Conservation (phyloP, 2,113 vertebrate species). For the Salvator merianae region DNA sequence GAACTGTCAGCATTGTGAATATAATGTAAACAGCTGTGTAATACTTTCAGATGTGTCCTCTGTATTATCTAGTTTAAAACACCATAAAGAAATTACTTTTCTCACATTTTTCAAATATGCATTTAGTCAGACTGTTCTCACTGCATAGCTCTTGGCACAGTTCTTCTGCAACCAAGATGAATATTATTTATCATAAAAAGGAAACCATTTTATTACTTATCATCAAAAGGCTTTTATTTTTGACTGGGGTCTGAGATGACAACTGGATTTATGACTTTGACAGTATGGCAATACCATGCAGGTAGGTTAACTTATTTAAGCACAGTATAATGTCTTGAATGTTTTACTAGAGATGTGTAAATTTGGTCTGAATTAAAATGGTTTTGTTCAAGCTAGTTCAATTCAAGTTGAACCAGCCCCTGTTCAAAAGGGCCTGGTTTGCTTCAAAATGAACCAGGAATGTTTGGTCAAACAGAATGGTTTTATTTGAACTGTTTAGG, state of each 20-base stretch:
- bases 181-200: neutral
- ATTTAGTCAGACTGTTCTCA: neutral
- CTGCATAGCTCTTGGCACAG: neutral
- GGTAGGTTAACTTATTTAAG: constrained; percentile 76
- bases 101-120: neutral
- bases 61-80: neutral
- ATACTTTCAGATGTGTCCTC: neutral
- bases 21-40: neutral
- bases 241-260: constrained; percentile 28
- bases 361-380: no score
- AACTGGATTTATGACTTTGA: constrained; percentile 59
- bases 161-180: neutral
- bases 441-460: no score
- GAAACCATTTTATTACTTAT: neutral
- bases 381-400: no score
- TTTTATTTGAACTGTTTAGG: no score
- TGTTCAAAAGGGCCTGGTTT: no score
- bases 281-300: constrained; percentile 37
- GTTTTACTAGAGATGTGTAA: constrained; percentile 41
- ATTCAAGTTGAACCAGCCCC: no score
- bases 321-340: constrained; percentile 59
- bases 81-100: neutral
- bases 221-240: neutral
- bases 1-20: neutral
- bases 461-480: no score